Evolutionary conservation across 2,888 invertebrate species (phyloP).

Genomic region (Cecidostiba fungosa): DNA sequence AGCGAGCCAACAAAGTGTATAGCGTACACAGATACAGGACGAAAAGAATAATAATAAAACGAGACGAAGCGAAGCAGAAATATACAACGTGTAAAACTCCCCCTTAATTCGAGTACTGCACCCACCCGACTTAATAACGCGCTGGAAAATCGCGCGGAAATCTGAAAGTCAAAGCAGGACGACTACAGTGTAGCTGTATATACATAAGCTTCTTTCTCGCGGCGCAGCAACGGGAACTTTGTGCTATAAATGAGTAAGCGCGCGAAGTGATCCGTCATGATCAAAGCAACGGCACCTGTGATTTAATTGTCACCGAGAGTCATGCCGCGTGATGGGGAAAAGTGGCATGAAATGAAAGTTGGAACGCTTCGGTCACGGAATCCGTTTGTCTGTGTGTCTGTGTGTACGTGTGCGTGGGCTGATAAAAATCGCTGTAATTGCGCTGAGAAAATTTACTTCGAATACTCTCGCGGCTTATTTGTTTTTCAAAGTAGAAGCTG

Average conservation of each 20-base stretch:
- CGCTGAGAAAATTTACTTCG: conserved; percentile 52
- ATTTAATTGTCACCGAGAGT: conserved; percentile 77
- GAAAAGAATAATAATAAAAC: conserved; percentile 2
- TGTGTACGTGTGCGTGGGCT: neutral
- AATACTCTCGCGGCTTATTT: conserved; percentile 1
- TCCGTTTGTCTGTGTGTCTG: neutral
- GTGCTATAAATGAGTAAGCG: conserved; percentile 34
- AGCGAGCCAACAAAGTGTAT: neutral
- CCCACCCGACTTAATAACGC: conserved; percentile 52
- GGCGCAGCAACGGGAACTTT: conserved; percentile 31
- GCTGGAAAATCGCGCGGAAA: conserved; percentile 62
- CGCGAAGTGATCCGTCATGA: conserved; percentile 77
- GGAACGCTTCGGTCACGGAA: conserved; percentile 50
- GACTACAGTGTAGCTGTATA: conserved; percentile 19
- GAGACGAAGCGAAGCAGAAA: conserved; percentile 1
- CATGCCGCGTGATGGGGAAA: conserved; percentile 3
- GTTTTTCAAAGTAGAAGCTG: conserved; percentile 38
- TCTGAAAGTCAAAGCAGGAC: conserved; percentile 63
- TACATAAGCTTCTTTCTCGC: neutral
- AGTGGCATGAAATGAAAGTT: conserved; percentile 54
- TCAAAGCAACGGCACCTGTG: conserved; percentile 75
- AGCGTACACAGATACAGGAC: neutral
- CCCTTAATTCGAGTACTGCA: conserved; percentile 25
- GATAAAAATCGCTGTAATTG: conserved; percentile 58
- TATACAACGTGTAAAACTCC: conserved; percentile 33